Base-by-base conservation (phyloP, 2,797 vertebrate genomes). In the Pangasius mekongensis region DNA sequence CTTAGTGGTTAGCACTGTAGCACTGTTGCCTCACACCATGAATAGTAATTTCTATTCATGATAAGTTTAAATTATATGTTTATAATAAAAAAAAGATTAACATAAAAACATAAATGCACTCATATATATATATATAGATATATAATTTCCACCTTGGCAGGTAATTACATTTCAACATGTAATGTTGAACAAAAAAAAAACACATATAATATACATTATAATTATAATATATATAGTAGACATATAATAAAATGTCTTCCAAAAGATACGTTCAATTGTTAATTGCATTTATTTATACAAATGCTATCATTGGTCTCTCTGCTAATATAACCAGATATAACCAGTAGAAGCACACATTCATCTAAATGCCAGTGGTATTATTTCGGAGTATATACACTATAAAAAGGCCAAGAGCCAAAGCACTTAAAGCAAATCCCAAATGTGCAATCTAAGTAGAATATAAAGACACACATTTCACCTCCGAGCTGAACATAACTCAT, bases 391-490 rank as follows among this genome's bases (percentile, higher is more conserved):
- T 27, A 11, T 47, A 47, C 30, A 69, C 66, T 69, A 69, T 69
- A 27, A 74, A 74, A 71, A 71, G 20, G 8, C 71, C 71, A 77
- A 77, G 74, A 77, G 27, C 13, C 47, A 77, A 52, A 77, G 74
- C 14, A 49, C 14, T 77, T n/a, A 52, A 16, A n/a, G 4, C 3
- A 49, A 76, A 14, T 76, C 43, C 27, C 47, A 52, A 52, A 77
- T 14, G 5, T 52, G 47, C 27, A n/a, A 30, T 52, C 22, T 11
- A 76, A 76, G 27, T 27, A 76, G 11, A 52, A 27, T 76, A 27
- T 47, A 74, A 39, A 71, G 33, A 71, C 4, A 5, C 18, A 76
- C 33, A 18, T 58, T 84, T n/a, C n/a, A 77, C 67, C 18, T 5
- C 49, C 36, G 36, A 16, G 49, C 66, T 86, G 22, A 60, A 52